phyloP scores from a whole-genome alignment of 2,888 invertebrate species.

The Pyralis farinalis region DNA sequence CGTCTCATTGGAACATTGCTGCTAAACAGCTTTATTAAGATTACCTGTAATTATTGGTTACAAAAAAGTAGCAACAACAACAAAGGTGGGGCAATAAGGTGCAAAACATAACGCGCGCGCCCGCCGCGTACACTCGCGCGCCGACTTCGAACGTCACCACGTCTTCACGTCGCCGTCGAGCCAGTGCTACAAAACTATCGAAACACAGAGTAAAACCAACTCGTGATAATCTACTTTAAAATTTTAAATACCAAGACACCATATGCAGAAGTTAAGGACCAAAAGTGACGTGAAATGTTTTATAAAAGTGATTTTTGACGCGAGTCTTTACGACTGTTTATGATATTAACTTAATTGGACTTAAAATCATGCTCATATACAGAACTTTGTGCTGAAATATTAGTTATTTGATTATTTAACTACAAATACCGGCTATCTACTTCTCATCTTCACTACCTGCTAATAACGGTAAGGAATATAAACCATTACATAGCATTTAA shows the following conservation, averaged over 20 bases:
- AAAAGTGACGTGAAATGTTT: conserved; percentile 63
- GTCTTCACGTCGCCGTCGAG: conserved; percentile 2
- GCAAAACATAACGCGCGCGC: conserved; percentile 49
- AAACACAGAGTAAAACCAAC: conserved; percentile 11
- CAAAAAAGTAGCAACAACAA: conserved; percentile 40
- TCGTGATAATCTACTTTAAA: conserved; percentile 4
- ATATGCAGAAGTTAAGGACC: conserved; percentile 50
- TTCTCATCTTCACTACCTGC: conserved; percentile 4
- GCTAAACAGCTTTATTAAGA: neutral
- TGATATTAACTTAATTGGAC: conserved; percentile 32
- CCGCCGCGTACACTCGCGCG: conserved; percentile 39
- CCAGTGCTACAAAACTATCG: conserved; percentile 1
- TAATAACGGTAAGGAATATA: conserved; percentile 32
- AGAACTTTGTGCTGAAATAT: conserved; percentile 38
- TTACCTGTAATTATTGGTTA: conserved; percentile 3
- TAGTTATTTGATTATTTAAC: conserved; percentile 13
- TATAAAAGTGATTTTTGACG: conserved; percentile 59
- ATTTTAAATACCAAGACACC: conserved; percentile 12
- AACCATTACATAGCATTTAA: too few relatives aligned
- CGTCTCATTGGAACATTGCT: neutral
- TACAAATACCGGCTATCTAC: conserved; percentile 13
- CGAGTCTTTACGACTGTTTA: conserved; percentile 39
- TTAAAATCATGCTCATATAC: conserved; percentile 41
- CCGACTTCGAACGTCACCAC: conserved; percentile 1
- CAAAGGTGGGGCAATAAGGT: conserved; percentile 53